A percentile compares a stretch with the other conserved stretches of the same genome.
phyloP scores from a whole-genome alignment of 2,888 invertebrate genomes.

The Netelia melanura region DNA sequence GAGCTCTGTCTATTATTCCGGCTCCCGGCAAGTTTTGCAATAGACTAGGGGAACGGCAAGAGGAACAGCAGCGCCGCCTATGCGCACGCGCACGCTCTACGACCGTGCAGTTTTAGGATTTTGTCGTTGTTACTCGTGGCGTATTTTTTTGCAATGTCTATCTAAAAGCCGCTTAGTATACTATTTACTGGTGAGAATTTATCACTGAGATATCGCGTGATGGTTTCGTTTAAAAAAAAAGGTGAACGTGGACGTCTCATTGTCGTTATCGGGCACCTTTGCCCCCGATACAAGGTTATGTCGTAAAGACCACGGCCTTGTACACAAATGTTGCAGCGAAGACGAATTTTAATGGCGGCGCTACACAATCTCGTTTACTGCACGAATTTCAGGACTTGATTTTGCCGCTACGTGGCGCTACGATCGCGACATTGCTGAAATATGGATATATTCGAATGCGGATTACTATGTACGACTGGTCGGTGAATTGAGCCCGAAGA shows the following conservation, averaged over 20 bases:
- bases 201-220: constrained; percentile 36
- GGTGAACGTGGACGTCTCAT: constrained; percentile 20
- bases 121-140: neutral
- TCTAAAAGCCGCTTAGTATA: neutral
- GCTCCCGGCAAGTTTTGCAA: too few relatives aligned
- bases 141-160: neutral
- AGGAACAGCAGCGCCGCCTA: neutral
- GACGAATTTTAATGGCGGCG: too few relatives aligned
- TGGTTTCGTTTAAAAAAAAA: constrained; percentile 44
- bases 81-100: neutral
- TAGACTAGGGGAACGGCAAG: neutral
- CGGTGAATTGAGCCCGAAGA: too few relatives aligned
- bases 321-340: neutral
- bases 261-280: constrained; percentile 64
- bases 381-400: too few relatives aligned
- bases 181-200: constrained; percentile 12
- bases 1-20: too few relatives aligned
- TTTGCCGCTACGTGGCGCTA: too few relatives aligned
- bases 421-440: too few relatives aligned
- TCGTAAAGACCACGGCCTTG: too few relatives aligned
- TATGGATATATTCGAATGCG: too few relatives aligned
- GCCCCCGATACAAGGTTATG: constrained; percentile 60
- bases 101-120: neutral
- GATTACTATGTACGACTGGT: too few relatives aligned
- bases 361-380: too few relatives aligned